phyloP scores from a whole-genome alignment of 2,888 invertebrate species.

The Chaetogeoica ovagalla region DNA sequence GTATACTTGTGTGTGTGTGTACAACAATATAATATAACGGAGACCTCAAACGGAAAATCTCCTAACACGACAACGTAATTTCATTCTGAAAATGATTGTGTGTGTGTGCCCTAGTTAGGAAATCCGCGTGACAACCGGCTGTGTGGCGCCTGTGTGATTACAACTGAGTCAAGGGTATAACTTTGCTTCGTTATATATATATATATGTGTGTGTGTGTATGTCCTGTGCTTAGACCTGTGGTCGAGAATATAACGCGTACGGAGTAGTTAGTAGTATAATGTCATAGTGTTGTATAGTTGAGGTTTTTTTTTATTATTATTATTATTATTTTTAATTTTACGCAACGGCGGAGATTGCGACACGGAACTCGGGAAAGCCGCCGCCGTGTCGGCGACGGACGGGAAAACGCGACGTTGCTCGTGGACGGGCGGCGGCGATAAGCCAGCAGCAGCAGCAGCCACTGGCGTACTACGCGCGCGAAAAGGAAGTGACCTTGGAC shows the following conservation, averaged over 20 bases:
- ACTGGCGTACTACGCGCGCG: conserved; percentile 17
- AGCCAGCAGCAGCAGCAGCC: neutral
- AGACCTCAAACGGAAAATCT: conserved; percentile 35
- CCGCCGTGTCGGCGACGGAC: conserved; percentile 11
- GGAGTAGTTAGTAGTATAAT: no score
- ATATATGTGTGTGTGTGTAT: neutral
- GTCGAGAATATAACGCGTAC: neutral
- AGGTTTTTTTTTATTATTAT: conserved; percentile 13
- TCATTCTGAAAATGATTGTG: conserved; percentile 16
- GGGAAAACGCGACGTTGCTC: conserved; percentile 43
- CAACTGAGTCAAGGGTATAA: conserved; percentile 50
- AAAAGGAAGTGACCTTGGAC: conserved; percentile 51
- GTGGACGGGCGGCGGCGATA: neutral
- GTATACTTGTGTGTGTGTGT: neutral
- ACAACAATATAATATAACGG: neutral
- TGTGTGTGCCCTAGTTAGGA: conserved; percentile 44
- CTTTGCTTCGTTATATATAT: neutral
- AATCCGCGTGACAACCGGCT: conserved; percentile 44
- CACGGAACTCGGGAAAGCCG: conserved; percentile 46
- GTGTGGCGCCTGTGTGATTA: conserved; percentile 42
- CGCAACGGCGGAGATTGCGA: conserved; percentile 46
- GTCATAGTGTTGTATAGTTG: neutral
- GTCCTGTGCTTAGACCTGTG: neutral
- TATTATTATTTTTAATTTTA: conserved; percentile 24
- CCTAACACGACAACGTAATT: conserved; percentile 12